phyloP scores from a whole-genome alignment of 2,113 vertebrate genomes.

The Calidris pugnax region DNA sequence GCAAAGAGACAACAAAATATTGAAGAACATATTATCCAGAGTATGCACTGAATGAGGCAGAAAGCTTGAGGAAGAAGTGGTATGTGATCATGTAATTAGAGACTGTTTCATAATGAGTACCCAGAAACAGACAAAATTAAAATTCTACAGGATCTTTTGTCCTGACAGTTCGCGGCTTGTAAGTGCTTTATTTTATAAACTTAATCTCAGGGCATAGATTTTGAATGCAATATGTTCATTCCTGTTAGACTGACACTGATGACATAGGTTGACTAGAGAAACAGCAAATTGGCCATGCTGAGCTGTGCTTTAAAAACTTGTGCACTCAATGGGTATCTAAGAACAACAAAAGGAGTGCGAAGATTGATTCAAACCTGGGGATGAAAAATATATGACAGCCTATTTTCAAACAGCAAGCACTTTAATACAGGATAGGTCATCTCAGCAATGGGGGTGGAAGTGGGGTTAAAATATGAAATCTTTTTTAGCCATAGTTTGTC shows the following conservation, averaged over 20 bases:
- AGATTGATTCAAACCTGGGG: not conserved
- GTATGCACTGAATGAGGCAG: not conserved
- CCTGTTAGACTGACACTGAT: not conserved
- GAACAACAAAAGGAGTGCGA: conserved; percentile 24
- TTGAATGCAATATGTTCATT: not conserved
- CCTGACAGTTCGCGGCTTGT: not conserved
- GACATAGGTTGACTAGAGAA: not conserved
- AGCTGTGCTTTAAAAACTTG: not conserved
- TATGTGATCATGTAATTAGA: not conserved
- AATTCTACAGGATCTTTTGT: not conserved
- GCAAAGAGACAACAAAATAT: not conserved
- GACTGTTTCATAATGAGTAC: not conserved
- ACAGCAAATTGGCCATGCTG: not conserved
- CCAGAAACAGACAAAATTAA: not conserved
- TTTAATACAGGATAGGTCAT: not conserved
- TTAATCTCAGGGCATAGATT: not conserved
- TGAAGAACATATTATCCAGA: not conserved
- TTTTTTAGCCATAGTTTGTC: not conserved
- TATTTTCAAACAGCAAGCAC: conserved; percentile 20
- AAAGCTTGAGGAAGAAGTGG: not conserved
- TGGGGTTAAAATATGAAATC: not conserved
- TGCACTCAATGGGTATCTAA: not conserved
- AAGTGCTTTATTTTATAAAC: not conserved
- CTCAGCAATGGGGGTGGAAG: not conserved
- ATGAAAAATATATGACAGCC: conserved; percentile 5